Base-by-base conservation (phyloP, 1,140 invertebrate genomes). In the Acyrthosiphon pisum region DNA sequence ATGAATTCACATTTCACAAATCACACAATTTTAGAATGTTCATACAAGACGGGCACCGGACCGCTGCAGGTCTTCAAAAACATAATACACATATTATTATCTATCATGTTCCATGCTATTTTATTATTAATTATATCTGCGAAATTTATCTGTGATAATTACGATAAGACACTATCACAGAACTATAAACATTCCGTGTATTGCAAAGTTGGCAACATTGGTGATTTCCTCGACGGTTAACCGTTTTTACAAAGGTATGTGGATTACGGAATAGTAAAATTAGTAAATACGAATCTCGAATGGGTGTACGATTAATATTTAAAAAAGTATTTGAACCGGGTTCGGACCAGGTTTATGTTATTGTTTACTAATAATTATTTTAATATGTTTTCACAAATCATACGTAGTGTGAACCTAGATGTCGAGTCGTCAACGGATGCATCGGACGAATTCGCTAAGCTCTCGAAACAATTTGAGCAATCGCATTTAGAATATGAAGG, bases 321-420 rank as follows among this genome's bases (percentile, higher is more conserved):
- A 60, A 68, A 30, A n/a, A 30, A 68, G n/a, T 30, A 30, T n/a
- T 68, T 30, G 9, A 30, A 68, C 60, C 30, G 30, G 60, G 26
- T 11, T 53, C 20, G 20, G 50, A 53, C 20, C 50, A 53, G 50
- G 50, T 53, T 50, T 50, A 50, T 50, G 20, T 18, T 60, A 0
- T 56, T 56, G 7, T 56, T 56, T 26, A 56, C 8, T 9, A 8
- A 9, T 26, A 56, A 9, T 50, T 41, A 37, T 44, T 41, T 60
- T 30, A 81, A 22, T 50, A 91, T 91, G 90, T 91, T 91, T 50
- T 91, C 90, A 11, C 44, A 83, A 35, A 50, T 91, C 9, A 4
- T 76, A 44, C 11, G 8, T n/a, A 46, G 48, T 46, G 35, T 81
- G 0, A 44, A 91, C 18, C 4, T 76, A 1, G 30, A 76, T n/a